Evolutionary conservation across 2,113 vertebrate species (phyloP).

Genomic region (Oncorhynchus clarkii): DNA sequence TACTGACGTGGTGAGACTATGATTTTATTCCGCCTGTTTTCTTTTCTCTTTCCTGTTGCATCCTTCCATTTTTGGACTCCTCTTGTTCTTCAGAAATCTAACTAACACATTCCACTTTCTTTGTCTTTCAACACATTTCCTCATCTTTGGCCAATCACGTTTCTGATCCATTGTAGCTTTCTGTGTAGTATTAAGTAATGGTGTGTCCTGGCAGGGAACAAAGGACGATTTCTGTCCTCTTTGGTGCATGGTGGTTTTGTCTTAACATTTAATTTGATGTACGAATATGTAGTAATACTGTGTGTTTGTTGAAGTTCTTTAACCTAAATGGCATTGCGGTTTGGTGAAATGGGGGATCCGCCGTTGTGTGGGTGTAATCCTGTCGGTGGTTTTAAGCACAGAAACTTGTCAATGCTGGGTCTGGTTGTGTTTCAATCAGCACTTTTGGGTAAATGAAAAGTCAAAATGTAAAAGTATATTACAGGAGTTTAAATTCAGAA

Average conservation of each 20-base stretch:
- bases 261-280: neutral
- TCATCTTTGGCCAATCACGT: conserved; percentile 22
- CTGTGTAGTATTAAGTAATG: neutral
- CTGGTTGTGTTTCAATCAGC: neutral
- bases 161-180: neutral
- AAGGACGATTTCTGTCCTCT: neutral
- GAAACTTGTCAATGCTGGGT: neutral
- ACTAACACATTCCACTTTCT: conserved; percentile 10
- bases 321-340: neutral
- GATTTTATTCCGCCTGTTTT: conserved; percentile 43
- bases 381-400: neutral
- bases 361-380: neutral
- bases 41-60: neutral
- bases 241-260: neutral
- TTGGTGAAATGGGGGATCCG: neutral
- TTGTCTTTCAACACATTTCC: conserved; percentile 14
- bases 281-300: neutral
- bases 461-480: too few species aligned
- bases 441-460: neutral
- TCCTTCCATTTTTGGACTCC: neutral
- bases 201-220: neutral
- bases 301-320: neutral
- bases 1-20: conserved; percentile 96
- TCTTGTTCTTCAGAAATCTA: neutral
- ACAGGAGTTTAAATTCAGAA: neutral